These are phyloP conservation scores for Mythimna albipuncta DNA, from an alignment of 2,888 invertebrate species.

Conservation along the genomic window DNA sequence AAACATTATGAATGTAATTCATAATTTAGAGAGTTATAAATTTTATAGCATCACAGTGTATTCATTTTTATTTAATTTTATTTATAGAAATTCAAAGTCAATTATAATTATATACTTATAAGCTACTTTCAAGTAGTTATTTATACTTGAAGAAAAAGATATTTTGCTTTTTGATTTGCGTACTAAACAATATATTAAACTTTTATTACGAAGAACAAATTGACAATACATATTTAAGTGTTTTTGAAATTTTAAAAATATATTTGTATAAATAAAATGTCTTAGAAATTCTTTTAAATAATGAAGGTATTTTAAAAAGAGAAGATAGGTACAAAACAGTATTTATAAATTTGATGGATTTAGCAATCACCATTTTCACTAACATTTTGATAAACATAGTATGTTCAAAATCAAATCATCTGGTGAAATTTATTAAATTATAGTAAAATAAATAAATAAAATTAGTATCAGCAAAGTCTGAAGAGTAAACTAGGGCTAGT, in stretches of 20 bases:
- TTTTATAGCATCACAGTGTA: constrained; percentile 89
- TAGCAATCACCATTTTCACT: background rate
- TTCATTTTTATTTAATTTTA: constrained; percentile 74
- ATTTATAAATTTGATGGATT: background rate
- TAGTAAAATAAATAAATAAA: background rate
- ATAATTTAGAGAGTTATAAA: constrained; percentile 68
- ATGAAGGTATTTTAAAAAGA: too few relatives aligned
- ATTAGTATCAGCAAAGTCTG: background rate
- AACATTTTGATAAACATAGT: background rate
- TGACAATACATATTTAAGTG: background rate
- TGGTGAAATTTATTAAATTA: background rate
- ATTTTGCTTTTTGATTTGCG: constrained; percentile 1
- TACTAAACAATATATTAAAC: background rate
- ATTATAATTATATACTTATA: constrained; percentile 50
- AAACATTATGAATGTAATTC: constrained; percentile 64
- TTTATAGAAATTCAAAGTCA: constrained; percentile 60
- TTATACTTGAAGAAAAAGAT: constrained; percentile 33
- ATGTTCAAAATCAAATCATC: too few relatives aligned
- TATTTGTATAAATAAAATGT: background rate
- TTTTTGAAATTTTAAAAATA: background rate
- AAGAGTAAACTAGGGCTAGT: background rate
- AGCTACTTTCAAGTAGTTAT: constrained; percentile 51
- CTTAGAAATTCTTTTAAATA: background rate
- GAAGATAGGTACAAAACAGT: too few relatives aligned
- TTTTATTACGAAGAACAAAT: background rate